These are phyloP conservation scores for Actias luna DNA, from an alignment of 2,888 invertebrate genomes.

Conservation along the genomic window DNA sequence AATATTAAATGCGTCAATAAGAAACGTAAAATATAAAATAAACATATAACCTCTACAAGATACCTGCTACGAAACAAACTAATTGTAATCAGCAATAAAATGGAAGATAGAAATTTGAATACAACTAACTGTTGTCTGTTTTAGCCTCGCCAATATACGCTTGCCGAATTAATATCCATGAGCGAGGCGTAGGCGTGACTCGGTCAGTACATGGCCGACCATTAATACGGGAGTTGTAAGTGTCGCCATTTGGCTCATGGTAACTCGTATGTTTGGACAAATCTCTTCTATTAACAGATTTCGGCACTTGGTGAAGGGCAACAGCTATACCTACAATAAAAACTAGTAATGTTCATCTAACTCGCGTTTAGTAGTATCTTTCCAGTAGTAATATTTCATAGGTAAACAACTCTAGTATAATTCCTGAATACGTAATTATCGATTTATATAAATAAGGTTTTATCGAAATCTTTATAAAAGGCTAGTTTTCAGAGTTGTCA, in stretches of 20 bases:
- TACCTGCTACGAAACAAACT: neutral
- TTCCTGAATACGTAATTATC: neutral
- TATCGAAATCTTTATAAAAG: constrained; percentile 15
- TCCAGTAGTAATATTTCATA: constrained; percentile 5
- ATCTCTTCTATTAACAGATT: constrained; percentile 57
- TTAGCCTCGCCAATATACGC: constrained; percentile 77
- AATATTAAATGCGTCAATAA: too few species aligned
- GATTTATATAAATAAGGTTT: constrained; percentile 6
- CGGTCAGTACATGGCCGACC: constrained; percentile 51
- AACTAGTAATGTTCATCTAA: constrained; percentile 42
- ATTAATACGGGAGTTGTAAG: constrained; percentile 67
- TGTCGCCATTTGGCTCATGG: constrained; percentile 54
- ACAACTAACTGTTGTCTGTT: constrained; percentile 64
- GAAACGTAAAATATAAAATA: too few species aligned
- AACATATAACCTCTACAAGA: too few species aligned
- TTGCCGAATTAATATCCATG: constrained; percentile 73
- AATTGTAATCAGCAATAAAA: neutral
- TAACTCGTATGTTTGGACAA: constrained; percentile 49
- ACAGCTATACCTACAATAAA: constrained; percentile 27
- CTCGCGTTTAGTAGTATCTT: constrained; percentile 36
- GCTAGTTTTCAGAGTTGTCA: constrained; percentile 6
- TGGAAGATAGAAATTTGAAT: constrained; percentile 7
- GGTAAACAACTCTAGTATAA: constrained; percentile 3
- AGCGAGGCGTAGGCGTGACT: constrained; percentile 66
- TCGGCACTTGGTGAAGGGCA: constrained; percentile 41